Base-by-base conservation (phyloP, 2,113 vertebrate genomes). In the Atrichornis clamosus region DNA sequence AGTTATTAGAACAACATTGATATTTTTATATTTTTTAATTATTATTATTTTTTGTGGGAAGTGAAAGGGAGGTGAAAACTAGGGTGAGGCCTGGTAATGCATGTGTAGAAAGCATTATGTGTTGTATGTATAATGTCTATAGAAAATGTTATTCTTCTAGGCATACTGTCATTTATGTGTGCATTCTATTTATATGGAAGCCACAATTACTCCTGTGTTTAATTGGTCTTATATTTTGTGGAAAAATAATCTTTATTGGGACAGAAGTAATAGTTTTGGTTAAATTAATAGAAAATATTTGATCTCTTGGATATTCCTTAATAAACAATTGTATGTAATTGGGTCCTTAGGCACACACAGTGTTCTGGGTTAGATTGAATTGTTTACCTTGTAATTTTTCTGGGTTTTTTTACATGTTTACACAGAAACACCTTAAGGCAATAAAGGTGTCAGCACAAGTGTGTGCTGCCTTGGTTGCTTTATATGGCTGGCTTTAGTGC, bases 21-120 rank as follows among this genome's bases (percentile, higher is more conserved):
- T 85, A 10, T 73, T 87, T 85, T 82, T 32, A 2, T 4, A 10
- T 75, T 68, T n/a, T n/a, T 10, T 3, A 9, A 18, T 24, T 28
- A 27, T 53, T 64, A 21, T 28, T 67, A 2, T 26, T 53, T 42
- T 28, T 47, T 50, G 3, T 7, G 12, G 13, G 9, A 47, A 33
- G 13, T 65, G 35, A 58, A 90, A 55, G 12, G 30, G 19, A 56
- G 18, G 7, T 42, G 21, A 21, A 86, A 77, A 50, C 9, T n/a
- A 32, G 35, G 11, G 7, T 67, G 49, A 70, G 60, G 19, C n/a
- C 52, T 78, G 30, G 56, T 65, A 82, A 77, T 70, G 12, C 1
- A 0, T 3, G 2, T 44, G 7, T 7, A 67, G 37, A 58, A 90
- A 80, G 35, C 13, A 33, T 7, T 64, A 4, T 1, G 0, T 78